These are phyloP conservation scores for Siniperca undulata DNA, from an alignment of 2,797 vertebrate species.

Conservation along the genomic window DNA sequence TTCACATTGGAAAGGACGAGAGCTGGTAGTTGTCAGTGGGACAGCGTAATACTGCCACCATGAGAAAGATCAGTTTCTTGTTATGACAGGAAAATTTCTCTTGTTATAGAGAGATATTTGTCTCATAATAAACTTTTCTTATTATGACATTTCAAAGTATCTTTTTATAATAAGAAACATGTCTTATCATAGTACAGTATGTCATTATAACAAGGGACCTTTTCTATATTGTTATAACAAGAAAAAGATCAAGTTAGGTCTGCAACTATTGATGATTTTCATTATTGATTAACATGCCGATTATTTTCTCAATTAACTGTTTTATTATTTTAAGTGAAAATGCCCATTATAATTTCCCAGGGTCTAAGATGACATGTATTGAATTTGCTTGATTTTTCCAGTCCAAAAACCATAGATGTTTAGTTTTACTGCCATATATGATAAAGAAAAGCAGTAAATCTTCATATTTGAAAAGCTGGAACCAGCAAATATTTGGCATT, in stretches of 20 bases:
- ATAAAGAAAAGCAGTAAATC: not conserved
- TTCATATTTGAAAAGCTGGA: not conserved
- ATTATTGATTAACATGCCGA: too few relatives aligned
- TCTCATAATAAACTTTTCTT: not conserved
- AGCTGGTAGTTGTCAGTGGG: constrained; percentile 19
- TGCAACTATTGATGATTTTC: not conserved
- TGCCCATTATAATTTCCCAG: not conserved
- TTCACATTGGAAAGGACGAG: constrained; percentile 30
- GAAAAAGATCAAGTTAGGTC: not conserved
- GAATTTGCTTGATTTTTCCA: not conserved
- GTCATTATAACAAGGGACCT: not conserved
- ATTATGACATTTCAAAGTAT: not conserved
- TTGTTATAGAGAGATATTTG: not conserved
- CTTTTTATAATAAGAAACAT: not conserved
- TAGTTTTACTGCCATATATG: not conserved
- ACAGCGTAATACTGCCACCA: constrained; percentile 13
- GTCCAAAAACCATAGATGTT: not conserved
- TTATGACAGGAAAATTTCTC: not conserved
- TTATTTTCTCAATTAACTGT: too few relatives aligned
- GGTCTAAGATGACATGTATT: not conserved
- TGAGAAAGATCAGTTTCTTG: not conserved
- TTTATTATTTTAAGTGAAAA: not conserved
- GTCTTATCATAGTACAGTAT: not conserved
- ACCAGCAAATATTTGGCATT: not conserved
- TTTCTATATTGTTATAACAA: not conserved